Conservation (phyloP, 2,113 vertebrate genomes). For the Pedetes capensis region DNA sequence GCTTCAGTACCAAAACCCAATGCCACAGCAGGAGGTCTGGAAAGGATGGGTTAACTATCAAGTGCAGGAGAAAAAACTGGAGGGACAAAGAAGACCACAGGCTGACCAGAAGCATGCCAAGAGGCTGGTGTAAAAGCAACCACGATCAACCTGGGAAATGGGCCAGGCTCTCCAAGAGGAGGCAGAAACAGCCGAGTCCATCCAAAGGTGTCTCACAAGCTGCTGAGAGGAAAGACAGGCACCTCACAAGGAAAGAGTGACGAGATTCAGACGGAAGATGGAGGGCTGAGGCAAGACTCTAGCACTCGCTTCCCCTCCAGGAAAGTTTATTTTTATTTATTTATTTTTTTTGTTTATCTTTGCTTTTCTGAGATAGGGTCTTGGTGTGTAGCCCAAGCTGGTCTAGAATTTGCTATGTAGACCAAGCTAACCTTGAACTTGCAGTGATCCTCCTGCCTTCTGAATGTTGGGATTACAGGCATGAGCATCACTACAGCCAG, state of each 20-base stretch:
- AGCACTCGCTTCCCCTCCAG: not conserved
- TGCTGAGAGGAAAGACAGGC: not conserved
- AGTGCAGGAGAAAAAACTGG: not conserved
- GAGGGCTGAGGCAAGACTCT: not conserved
- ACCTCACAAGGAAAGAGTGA: not conserved
- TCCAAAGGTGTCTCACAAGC: not conserved
- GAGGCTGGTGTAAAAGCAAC: not conserved
- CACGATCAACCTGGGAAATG: not conserved
- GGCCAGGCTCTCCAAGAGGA: not conserved
- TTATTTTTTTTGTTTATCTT: too few species aligned
- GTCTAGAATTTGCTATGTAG: too few species aligned
- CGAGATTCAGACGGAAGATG: not conserved
- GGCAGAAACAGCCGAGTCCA: not conserved
- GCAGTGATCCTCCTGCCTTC: too few species aligned
- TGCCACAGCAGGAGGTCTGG: not conserved
- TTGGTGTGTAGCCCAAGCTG: too few species aligned
- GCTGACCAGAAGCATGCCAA: not conserved
- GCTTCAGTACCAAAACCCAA: not conserved
- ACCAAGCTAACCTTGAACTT: too few species aligned
- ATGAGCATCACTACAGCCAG: too few species aligned
- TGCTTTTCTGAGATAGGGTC: too few species aligned
- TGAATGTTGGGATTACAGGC: too few species aligned
- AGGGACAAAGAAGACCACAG: not conserved
- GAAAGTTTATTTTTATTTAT: too few species aligned
- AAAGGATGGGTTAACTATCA: not conserved